These are phyloP conservation scores for Saccopteryx bilineata DNA, from an alignment of 2,113 vertebrate genomes.

Conservation along the genomic window DNA sequence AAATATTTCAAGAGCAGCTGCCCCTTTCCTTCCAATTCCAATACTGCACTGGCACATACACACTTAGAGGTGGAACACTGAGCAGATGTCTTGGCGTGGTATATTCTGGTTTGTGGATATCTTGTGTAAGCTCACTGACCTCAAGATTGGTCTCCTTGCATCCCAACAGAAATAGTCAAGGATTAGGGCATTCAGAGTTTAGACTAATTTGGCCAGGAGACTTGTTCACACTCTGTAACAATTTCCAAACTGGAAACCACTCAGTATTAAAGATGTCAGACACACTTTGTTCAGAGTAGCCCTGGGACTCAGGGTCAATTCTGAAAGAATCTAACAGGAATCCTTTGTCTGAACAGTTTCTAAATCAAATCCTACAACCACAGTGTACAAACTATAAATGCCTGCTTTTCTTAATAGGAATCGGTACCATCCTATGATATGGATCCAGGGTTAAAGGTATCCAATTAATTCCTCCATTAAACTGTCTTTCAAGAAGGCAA, in stretches of 20 bases:
- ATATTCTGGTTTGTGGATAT: neutral
- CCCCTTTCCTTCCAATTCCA: conserved; percentile 30
- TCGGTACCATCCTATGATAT: neutral
- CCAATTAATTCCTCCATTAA: conserved; percentile 51
- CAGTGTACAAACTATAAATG: neutral
- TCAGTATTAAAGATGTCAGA: conserved; percentile 32
- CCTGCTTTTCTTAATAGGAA: conserved; percentile 9
- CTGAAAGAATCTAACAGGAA: conserved; percentile 45
- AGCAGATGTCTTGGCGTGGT: neutral
- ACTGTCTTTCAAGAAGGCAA: conserved; percentile 23
- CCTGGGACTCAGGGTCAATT: neutral
- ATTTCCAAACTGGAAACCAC: conserved; percentile 49
- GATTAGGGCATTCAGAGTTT: neutral
- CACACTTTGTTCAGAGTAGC: neutral
- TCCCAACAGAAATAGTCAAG: conserved; percentile 31
- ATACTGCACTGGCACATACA: neutral
- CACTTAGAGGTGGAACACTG: neutral
- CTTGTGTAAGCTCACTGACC: neutral
- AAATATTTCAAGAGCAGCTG: conserved; percentile 5
- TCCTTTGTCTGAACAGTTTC: neutral
- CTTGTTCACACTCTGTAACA: neutral
- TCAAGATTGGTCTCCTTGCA: neutral
- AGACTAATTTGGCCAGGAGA: neutral
- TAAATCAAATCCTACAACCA: neutral
- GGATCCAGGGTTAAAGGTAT: neutral